Conservation (phyloP, 2,797 vertebrate genomes). For the Epinephelus malabaricus region DNA sequence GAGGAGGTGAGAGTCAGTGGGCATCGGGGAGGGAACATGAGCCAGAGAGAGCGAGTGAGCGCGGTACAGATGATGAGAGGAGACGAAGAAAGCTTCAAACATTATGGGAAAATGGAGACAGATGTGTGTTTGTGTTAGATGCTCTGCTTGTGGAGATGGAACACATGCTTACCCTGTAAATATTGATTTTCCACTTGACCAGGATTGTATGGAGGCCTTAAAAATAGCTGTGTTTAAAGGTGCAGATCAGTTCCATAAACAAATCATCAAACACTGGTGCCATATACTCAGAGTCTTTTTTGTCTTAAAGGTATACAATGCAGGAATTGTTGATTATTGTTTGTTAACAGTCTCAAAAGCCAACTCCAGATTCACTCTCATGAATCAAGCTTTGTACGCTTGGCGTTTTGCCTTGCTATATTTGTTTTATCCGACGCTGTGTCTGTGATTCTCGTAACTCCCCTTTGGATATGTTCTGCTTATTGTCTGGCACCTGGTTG, state of each 20-base stretch:
- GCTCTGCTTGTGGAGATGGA: slow-evolving; percentile 33
- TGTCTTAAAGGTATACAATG: background rate
- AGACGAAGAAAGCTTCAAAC: slow-evolving; percentile 37
- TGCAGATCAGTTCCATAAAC: background rate
- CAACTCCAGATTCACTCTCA: too few relatives aligned
- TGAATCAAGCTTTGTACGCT: too few relatives aligned
- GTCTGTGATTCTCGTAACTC: too few relatives aligned
- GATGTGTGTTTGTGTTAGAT: slow-evolving; percentile 53
- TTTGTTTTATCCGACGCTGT: too few relatives aligned
- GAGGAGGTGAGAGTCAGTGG: slow-evolving; percentile 42
- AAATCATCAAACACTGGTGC: background rate
- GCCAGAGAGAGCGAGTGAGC: slow-evolving; percentile 22
- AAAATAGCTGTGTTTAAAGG: slow-evolving; percentile 33
- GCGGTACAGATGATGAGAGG: slow-evolving; percentile 30
- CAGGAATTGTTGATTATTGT: too few relatives aligned
- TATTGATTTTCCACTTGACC: slow-evolving; percentile 73
- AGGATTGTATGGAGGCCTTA: slow-evolving; percentile 42
- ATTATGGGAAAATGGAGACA: slow-evolving; percentile 41
- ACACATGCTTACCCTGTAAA: slow-evolving; percentile 60
- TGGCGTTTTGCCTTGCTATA: too few relatives aligned
- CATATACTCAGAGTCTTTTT: background rate
- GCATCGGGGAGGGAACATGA: slow-evolving; percentile 65
- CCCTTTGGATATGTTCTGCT: too few relatives aligned
- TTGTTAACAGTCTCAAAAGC: too few relatives aligned
- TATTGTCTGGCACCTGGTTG: too few relatives aligned